Evolutionary conservation across 2,888 invertebrate species (phyloP), one percentile per base, ranked within the genome.

Genomic region (Caenorhabditis sp.): DNA sequence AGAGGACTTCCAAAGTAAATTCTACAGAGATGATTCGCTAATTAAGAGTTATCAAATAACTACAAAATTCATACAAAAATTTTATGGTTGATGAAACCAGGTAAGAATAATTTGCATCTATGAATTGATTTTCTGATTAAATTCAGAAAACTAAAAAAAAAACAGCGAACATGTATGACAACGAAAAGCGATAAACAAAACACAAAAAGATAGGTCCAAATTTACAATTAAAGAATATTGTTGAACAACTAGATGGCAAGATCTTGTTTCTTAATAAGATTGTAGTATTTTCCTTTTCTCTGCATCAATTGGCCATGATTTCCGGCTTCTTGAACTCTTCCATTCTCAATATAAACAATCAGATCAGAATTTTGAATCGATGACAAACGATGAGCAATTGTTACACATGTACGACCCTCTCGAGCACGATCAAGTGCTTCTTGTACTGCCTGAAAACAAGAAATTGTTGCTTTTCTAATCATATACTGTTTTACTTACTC

Each of bases 381-480:
- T 1, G 85, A 85, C 20, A 85, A 67, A n/a, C 84, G 79, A 75
- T 85, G 85, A 23, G 85, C 85, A 54, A 85, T 84, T 14, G 83
- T 83, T 31, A 85, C 78, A 63, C 84, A 85, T 2, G 85, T 85
- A 21, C 85, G 68, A 12, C 85, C 85, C 57, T 76, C 78, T 59
- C 83, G 70, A 8, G 85, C 85, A 38, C 78, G 76, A 60, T 85
- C 85, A 49, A 85, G 58, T 1, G 85, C 85, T 64, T 85, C 83
- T 79, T 85, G 85, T 1, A 85, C 85, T 12, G 82, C 83, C 81
- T 82, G 70, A 62, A 82, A 68, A 38, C 5, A 14, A 62, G n/a
- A n/a, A n/a, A n/a, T n/a, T n/a, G n/a, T n/a, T n/a, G n/a, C n/a
- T n/a, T n/a, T n/a, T n/a, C n/a, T n/a, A n/a, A n/a, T n/a, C n/a